Evolutionary conservation across 2,797 vertebrate genomes (phyloP).

Genomic region (Miichthys miiuy): DNA sequence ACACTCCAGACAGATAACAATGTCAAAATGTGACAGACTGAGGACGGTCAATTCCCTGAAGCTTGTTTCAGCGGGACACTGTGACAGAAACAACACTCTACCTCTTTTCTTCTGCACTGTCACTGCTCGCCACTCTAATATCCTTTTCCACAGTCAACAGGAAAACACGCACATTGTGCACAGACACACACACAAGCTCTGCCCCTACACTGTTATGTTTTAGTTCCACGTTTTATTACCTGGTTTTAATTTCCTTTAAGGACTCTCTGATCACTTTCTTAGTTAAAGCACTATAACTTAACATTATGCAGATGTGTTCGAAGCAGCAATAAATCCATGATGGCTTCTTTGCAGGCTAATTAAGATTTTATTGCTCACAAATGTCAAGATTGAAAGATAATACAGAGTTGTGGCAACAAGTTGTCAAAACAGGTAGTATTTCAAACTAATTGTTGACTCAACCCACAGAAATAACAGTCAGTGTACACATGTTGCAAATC

Average conservation of each 20-base stretch:
- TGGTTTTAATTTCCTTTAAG: slow-evolving; percentile 20
- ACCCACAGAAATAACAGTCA: neutral
- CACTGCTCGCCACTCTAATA: slow-evolving; percentile 14
- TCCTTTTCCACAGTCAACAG: slow-evolving; percentile 24
- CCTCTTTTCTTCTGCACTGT: slow-evolving; percentile 22
- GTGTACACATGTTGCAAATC: neutral
- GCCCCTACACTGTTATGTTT: slow-evolving; percentile 2
- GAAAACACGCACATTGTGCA: slow-evolving; percentile 14
- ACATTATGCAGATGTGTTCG: slow-evolving; percentile 9
- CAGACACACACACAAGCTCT: neutral
- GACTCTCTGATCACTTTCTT: slow-evolving; percentile 18
- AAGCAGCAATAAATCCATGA: slow-evolving; percentile 14
- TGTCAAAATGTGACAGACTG: slow-evolving; percentile 33
- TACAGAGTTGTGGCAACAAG: neutral
- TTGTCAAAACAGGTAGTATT: slow-evolving; percentile 32
- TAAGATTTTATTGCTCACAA: slow-evolving; percentile 28
- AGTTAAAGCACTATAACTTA: slow-evolving; percentile 18
- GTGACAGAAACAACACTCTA: slow-evolving; percentile 19
- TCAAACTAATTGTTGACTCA: slow-evolving; percentile 24
- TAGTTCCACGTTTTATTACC: neutral
- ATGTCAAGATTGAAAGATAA: slow-evolving; percentile 20
- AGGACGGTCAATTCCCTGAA: slow-evolving; percentile 21
- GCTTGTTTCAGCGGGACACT: slow-evolving; percentile 37
- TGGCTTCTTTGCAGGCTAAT: slow-evolving; percentile 25
- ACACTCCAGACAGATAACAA: slow-evolving; percentile 15